phyloP scores from a whole-genome alignment of 2,113 vertebrate species.

The Pteronura brasiliensis region DNA sequence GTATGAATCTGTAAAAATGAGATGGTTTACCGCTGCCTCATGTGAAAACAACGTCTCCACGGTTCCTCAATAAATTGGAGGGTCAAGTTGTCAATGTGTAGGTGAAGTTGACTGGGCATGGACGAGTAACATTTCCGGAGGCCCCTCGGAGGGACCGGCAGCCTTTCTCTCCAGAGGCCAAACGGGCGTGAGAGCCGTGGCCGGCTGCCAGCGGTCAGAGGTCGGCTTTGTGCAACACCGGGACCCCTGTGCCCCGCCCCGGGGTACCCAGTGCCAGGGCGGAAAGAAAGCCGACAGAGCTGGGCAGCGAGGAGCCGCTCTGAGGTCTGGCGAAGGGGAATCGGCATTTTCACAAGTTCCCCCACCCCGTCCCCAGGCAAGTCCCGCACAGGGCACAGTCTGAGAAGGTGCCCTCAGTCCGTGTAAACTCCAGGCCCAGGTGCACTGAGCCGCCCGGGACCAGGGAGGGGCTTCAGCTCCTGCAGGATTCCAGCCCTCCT shows the following conservation, averaged over 20 bases:
- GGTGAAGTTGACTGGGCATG: too few relatives aligned
- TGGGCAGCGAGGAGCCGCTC: background rate
- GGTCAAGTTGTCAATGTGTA: background rate
- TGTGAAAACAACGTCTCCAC: background rate
- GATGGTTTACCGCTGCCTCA: background rate
- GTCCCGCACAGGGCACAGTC: background rate
- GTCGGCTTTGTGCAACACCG: background rate
- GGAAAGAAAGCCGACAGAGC: background rate
- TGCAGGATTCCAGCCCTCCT: background rate
- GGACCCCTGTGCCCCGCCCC: too few relatives aligned
- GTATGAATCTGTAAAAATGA: background rate
- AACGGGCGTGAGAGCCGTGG: background rate
- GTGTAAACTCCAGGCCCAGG: background rate
- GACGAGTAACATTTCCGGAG: background rate
- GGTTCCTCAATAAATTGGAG: background rate
- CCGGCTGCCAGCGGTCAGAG: background rate
- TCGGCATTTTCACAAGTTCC: background rate
- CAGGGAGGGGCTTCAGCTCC: background rate
- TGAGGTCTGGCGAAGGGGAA: background rate
- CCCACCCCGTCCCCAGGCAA: background rate
- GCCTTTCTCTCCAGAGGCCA: background rate
- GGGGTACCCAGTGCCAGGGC: too few relatives aligned
- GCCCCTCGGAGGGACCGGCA: background rate
- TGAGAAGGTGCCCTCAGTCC: background rate
- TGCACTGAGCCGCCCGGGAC: background rate